A percentile compares a stretch with the other conserved stretches of the same genome.
These are phyloP conservation scores for Diadumene lineata DNA, from an alignment of 92 coral and sea anemone genomes.

Conservation along the genomic window DNA sequence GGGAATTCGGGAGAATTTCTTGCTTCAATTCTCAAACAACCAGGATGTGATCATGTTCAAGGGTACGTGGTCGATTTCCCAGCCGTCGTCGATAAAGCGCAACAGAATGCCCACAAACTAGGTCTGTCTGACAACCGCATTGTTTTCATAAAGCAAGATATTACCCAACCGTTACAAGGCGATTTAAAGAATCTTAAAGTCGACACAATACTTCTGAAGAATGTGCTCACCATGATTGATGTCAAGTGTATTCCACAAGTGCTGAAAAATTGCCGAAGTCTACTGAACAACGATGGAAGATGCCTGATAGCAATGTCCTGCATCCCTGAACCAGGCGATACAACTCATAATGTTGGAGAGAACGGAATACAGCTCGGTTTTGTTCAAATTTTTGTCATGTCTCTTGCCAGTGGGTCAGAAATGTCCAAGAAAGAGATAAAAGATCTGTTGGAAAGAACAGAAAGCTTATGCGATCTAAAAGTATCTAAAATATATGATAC, in stretches of 20 bases:
- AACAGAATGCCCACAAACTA: not conserved
- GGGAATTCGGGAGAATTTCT: constrained; percentile 50
- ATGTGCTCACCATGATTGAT: too few relatives aligned
- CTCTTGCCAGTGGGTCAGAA: too few relatives aligned
- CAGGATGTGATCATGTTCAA: constrained; percentile 50
- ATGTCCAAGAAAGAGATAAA: too few relatives aligned
- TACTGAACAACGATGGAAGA: too few relatives aligned
- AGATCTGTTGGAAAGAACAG: not conserved
- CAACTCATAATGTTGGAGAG: not conserved
- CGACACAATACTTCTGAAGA: too few relatives aligned
- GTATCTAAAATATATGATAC: too few relatives aligned
- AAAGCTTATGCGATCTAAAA: not conserved
- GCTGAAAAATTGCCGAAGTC: too few relatives aligned
- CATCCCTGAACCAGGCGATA: not conserved
- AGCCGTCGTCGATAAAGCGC: not conserved
- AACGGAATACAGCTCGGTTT: not conserved
- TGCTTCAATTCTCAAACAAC: constrained; percentile 35
- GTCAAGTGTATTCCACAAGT: too few relatives aligned
- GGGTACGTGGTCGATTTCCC: constrained; percentile 28
- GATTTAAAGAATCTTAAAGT: too few relatives aligned
- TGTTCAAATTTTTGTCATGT: not conserved
- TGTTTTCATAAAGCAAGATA: too few relatives aligned
- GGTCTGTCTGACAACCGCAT: too few relatives aligned
- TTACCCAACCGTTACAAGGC: too few relatives aligned
- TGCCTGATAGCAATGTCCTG: not conserved